phyloP scores from a whole-genome alignment of 2,113 vertebrate genomes.

The Leptodactylus fuscus region DNA sequence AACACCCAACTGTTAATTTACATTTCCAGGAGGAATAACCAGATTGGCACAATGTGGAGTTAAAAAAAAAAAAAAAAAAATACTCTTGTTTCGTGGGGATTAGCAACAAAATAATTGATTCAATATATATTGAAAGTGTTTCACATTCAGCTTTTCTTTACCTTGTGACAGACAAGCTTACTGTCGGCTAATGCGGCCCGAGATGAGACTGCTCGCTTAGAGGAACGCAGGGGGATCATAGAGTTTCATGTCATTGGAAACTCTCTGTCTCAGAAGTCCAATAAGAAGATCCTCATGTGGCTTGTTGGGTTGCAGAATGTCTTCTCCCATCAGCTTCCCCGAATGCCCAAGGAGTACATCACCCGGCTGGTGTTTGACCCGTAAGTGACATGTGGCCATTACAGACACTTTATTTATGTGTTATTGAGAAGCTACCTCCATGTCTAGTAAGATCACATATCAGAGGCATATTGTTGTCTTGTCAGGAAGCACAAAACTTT shows the following conservation, averaged over 20 bases:
- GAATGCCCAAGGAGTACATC: conserved; percentile 99
- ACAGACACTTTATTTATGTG: neutral
- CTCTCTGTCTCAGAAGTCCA: conserved; percentile 95
- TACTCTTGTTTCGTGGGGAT: no score
- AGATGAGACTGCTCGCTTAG: conserved; percentile 93
- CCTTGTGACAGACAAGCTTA: conserved; percentile 84
- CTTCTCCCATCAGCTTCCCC: conserved; percentile 96
- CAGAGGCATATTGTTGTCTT: neutral
- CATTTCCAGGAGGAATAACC: neutral
- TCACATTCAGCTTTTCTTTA: neutral
- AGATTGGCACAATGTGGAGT: neutral
- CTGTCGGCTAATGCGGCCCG: conserved; percentile 94
- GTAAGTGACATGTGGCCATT: conserved; percentile 77
- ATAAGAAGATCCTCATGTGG: conserved; percentile 98
- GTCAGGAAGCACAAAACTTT: conserved; percentile 96
- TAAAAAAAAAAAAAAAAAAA: no score
- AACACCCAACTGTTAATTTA: neutral
- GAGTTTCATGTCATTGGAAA: conserved; percentile 98
- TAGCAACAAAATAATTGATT: no score
- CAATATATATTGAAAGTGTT: neutral
- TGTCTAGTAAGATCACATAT: neutral
- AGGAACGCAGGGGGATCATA: conserved; percentile 95
- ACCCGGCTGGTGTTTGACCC: conserved; percentile 97
- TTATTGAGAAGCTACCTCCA: neutral
- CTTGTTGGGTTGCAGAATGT: conserved; percentile 97